Percentiles rank a stretch among this genome's conserved stretches.
Conservation (phyloP, 2,113 vertebrate species). For the Daboia siamensis region DNA sequence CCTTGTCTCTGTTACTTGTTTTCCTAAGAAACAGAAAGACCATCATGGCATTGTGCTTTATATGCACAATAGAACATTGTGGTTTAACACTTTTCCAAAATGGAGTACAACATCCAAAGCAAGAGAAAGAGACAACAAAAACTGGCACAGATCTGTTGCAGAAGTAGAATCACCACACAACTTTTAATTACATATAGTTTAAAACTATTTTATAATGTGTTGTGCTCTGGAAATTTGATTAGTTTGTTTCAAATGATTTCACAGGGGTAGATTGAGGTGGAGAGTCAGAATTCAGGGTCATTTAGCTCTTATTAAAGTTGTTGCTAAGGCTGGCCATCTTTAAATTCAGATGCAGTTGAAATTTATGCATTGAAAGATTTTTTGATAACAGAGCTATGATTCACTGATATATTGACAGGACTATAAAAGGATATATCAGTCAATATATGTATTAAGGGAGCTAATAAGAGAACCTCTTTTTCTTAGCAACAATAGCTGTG, state of each 20-base stretch:
- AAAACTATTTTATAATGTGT: background rate
- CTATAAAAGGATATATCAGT: background rate
- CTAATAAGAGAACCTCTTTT: background rate
- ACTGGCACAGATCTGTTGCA: background rate
- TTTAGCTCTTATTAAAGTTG: background rate
- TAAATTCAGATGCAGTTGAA: background rate
- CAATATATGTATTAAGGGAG: background rate
- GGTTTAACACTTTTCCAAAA: no score
- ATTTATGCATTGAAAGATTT: background rate
- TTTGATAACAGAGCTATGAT: background rate
- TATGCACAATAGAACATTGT: no score
- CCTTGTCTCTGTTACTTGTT: background rate
- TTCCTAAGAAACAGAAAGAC: background rate
- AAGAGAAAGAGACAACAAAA: background rate
- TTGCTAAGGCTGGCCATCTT: background rate
- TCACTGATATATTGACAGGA: background rate
- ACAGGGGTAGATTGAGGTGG: background rate
- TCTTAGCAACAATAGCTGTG: background rate
- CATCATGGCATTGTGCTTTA: no score
- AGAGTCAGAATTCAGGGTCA: background rate
- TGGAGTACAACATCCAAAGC: no score
- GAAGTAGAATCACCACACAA: background rate
- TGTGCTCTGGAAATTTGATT: background rate
- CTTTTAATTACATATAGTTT: background rate
- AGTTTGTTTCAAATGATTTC: background rate